phyloP scores from a whole-genome alignment of 2,888 invertebrate species.

The Cyclophora punctaria region DNA sequence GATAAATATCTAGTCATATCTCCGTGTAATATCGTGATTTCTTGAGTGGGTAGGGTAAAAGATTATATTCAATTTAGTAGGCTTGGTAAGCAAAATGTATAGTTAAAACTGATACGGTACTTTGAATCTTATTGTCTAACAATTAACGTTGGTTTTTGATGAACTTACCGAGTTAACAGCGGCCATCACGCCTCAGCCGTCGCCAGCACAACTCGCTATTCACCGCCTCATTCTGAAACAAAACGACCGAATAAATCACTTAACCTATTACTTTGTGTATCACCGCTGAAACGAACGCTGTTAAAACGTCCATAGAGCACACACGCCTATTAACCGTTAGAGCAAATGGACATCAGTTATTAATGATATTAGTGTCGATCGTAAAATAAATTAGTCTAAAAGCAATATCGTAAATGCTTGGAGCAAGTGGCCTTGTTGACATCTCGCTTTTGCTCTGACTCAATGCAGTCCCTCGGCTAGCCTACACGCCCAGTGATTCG shows the following conservation, averaged over 20 bases:
- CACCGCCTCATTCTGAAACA: constrained; percentile 65
- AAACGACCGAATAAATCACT: constrained; percentile 23
- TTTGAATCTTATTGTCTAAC: background rate
- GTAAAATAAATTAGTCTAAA: constrained; percentile 56
- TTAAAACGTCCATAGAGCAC: constrained; percentile 12
- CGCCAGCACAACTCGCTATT: constrained; percentile 32
- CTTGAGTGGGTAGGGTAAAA: background rate
- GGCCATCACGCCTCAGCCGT: constrained; percentile 74
- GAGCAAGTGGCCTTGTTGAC: constrained; percentile 59
- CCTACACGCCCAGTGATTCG: constrained; percentile 19
- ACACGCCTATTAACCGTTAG: constrained; percentile 19
- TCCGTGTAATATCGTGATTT: background rate
- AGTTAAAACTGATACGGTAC: background rate
- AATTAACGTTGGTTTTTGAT: background rate
- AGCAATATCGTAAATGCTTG: constrained; percentile 56
- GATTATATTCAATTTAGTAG: background rate
- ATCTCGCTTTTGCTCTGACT: constrained; percentile 49
- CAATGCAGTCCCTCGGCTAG: constrained; percentile 52
- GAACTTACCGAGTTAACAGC: constrained; percentile 79
- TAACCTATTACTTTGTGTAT: constrained; percentile 16
- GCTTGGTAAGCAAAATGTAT: background rate
- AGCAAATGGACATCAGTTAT: constrained; percentile 24
- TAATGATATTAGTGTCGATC: constrained; percentile 39
- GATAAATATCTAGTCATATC: background rate
- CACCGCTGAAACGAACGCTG: constrained; percentile 3